Percentiles rank a stretch among this genome's conserved stretches.
Conservation (phyloP, 2,113 vertebrate species). For the Equus quagga region DNA sequence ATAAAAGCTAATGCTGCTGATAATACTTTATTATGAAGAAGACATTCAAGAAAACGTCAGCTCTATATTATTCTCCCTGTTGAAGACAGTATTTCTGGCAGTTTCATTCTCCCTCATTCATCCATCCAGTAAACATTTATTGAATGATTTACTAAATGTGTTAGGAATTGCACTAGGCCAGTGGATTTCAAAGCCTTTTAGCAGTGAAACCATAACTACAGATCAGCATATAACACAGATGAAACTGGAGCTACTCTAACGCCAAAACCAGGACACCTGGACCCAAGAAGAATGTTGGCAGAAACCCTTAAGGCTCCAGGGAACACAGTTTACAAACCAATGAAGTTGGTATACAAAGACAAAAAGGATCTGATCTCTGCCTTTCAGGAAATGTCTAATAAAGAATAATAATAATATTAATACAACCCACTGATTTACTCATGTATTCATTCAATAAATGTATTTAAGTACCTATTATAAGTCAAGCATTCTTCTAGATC, state of each 20-base stretch:
- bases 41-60: slow-evolving; percentile 35
- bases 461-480: not conserved
- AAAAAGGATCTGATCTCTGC: not conserved
- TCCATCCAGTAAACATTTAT: slow-evolving; percentile 15
- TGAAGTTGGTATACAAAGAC: not conserved
- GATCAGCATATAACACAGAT: not conserved
- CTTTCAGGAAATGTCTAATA: not conserved
- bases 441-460: not conserved
- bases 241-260: not conserved
- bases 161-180: not conserved
- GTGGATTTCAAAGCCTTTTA: slow-evolving; percentile 42
- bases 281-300: not conserved
- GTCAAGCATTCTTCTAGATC: not conserved
- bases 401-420: not conserved
- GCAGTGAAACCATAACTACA: not conserved
- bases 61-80: not conserved
- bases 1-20: slow-evolving; percentile 47
- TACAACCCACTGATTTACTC: not conserved
- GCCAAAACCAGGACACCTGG: not conserved
- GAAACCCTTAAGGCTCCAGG: not conserved
- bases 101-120: not conserved
- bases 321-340: not conserved
- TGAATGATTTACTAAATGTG: not conserved
- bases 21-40: slow-evolving; percentile 20
- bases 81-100: slow-evolving; percentile 12